Percentiles rank a stretch among this genome's conserved stretches.
These are phyloP conservation scores for Heterochromis multidens DNA, from an alignment of 2,113 vertebrate species.

Conservation along the genomic window DNA sequence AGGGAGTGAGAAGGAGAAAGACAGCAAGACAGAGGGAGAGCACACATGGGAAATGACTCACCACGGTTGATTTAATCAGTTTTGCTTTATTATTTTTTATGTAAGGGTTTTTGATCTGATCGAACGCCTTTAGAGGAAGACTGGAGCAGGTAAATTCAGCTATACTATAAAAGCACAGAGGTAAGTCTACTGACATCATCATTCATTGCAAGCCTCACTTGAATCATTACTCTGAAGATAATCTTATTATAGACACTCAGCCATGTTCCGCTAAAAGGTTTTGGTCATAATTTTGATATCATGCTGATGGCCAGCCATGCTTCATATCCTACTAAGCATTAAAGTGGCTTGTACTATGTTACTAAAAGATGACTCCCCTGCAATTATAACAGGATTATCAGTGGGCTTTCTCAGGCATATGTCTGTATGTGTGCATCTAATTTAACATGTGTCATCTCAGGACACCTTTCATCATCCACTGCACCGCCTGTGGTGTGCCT, in stretches of 20 bases:
- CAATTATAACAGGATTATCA: not conserved
- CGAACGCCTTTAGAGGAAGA: not conserved
- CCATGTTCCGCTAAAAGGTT: slow-evolving; percentile 8
- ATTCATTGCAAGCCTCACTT: not conserved
- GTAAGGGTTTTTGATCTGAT: not conserved
- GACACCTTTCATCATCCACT: slow-evolving; percentile 41
- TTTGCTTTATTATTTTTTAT: not conserved
- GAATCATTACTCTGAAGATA: not conserved
- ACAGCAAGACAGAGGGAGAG: not conserved
- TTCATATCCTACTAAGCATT: not conserved
- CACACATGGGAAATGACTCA: slow-evolving; percentile 7
- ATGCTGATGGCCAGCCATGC: not conserved
- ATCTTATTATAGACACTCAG: not conserved
- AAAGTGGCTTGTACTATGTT: not conserved
- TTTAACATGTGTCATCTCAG: slow-evolving; percentile 26
- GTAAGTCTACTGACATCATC: not conserved
- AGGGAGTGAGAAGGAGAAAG: not conserved
- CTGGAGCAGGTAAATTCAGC: not conserved
- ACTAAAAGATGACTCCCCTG: not conserved
- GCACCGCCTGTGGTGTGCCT: not conserved
- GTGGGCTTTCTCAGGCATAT: not conserved
- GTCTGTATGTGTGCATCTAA: not conserved
- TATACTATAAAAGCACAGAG: not conserved
- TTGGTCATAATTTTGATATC: not conserved
- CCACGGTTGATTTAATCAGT: not conserved